These are phyloP conservation scores for Tupaia tana DNA, from an alignment of 2,113 vertebrate species.

Conservation along the genomic window DNA sequence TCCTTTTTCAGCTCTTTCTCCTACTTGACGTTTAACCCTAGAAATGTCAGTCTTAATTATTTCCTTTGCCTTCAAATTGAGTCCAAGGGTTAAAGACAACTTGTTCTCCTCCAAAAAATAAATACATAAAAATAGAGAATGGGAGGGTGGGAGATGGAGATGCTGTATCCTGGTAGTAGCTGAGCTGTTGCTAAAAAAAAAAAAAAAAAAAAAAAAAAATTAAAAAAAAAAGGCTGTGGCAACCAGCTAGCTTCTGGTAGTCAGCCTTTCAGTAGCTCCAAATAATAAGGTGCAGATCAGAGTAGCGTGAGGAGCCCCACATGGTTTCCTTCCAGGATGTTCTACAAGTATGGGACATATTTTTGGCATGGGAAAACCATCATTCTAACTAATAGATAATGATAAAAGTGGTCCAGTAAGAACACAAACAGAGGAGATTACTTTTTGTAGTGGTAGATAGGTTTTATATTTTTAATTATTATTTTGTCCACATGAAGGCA, in stretches of 20 bases:
- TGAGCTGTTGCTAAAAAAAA: background rate
- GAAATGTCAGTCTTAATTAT: conserved; percentile 89
- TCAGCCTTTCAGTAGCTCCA: background rate
- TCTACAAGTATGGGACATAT: background rate
- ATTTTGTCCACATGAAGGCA: background rate
- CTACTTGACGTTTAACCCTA: conserved; percentile 90
- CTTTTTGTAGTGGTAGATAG: background rate
- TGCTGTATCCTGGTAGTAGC: background rate
- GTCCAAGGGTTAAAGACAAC: conserved; percentile 88
- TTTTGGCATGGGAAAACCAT: background rate
- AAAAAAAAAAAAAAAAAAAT: background rate
- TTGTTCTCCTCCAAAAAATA: conserved; percentile 55
- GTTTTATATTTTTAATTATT: background rate
- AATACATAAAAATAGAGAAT: background rate
- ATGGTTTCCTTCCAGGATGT: background rate
- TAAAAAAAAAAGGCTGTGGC: background rate
- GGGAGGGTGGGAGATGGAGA: background rate
- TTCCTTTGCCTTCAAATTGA: conserved; percentile 81
- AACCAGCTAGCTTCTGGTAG: background rate
- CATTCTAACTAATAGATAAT: background rate
- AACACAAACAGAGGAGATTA: background rate
- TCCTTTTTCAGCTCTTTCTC: conserved; percentile 89
- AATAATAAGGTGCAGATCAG: background rate
- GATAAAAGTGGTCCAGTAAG: background rate
- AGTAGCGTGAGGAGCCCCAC: background rate